phyloP scores from a whole-genome alignment of 2,797 vertebrate species.

The Hyperoplus lanceolatus region DNA sequence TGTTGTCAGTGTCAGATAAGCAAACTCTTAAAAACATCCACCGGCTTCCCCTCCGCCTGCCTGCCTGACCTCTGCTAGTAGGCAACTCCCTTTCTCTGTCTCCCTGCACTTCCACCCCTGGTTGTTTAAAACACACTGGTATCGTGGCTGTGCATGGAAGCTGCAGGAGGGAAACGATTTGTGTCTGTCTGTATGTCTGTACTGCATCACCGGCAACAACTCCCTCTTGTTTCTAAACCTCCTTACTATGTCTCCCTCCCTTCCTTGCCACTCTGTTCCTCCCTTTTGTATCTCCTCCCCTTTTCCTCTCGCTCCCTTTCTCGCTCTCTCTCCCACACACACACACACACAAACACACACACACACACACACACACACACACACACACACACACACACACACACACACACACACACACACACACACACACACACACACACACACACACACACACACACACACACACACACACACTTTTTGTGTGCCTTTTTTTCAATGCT shows the following conservation, averaged over 20 bases:
- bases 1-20: slow-evolving; percentile 84
- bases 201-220: slow-evolving; percentile 66
- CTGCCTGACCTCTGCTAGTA: slow-evolving; percentile 70
- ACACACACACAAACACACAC: slow-evolving; percentile 32
- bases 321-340: slow-evolving; percentile 53
- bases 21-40: slow-evolving; percentile 79
- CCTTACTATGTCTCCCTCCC: slow-evolving; percentile 77
- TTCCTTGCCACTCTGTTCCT: slow-evolving; percentile 76
- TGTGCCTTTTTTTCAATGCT: slow-evolving; percentile 18
- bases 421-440: slow-evolving; percentile 7
- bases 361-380: no score
- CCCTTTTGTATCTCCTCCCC: slow-evolving; percentile 84
- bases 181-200: slow-evolving; percentile 57
- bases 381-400: no score
- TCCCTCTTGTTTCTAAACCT: slow-evolving; percentile 77
- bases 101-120: slow-evolving; percentile 63
- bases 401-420: no score
- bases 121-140: slow-evolving; percentile 54
- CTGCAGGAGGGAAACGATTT: slow-evolving; percentile 57
- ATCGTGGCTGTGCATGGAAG: slow-evolving; percentile 45
- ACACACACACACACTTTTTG: slow-evolving; percentile 48
- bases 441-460: slow-evolving; percentile 51
- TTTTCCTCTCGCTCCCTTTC: slow-evolving; percentile 74
- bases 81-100: slow-evolving; percentile 72
- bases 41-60: slow-evolving; percentile 68